Conservation (phyloP, 2,888 invertebrate genomes). For the Coleophora flavipennella region DNA sequence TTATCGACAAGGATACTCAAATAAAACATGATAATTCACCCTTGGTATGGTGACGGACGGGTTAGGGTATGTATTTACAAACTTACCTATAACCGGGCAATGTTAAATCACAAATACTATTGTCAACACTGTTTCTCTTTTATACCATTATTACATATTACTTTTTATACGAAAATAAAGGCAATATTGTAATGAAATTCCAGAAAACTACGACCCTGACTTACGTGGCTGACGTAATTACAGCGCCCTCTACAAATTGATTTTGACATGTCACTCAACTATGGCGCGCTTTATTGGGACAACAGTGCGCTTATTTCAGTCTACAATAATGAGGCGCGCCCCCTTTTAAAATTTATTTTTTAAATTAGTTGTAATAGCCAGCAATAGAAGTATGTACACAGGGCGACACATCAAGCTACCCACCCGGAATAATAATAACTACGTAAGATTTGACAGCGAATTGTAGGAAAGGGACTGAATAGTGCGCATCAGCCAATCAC, state of each 20-base stretch:
- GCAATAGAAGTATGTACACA: too few species aligned
- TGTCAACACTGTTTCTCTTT: constrained; percentile 37
- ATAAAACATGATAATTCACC: constrained; percentile 64
- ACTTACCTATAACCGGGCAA: constrained; percentile 46
- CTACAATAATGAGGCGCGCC: too few species aligned
- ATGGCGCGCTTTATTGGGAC: constrained; percentile 7
- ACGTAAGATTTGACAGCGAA: too few species aligned
- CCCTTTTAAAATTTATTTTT: too few species aligned
- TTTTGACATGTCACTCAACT: constrained; percentile 49
- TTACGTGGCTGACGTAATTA: constrained; percentile 68
- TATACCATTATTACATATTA: constrained; percentile 61
- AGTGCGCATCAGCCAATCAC: too few species aligned
- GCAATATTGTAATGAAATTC: constrained; percentile 48
- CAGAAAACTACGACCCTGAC: constrained; percentile 68
- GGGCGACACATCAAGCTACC: too few species aligned
- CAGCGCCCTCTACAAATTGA: constrained; percentile 64
- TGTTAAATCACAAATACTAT: constrained; percentile 39
- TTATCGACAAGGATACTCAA: constrained; percentile 41
- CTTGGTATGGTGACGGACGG: constrained; percentile 45
- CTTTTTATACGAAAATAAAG: constrained; percentile 41
- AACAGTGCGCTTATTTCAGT: too few species aligned
- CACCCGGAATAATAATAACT: too few species aligned
- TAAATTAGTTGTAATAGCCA: too few species aligned
- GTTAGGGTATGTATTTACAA: constrained; percentile 27
- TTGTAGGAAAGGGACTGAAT: too few species aligned